phyloP scores from a whole-genome alignment of 2,797 vertebrate species.

The Melanotaenia trifasciata region DNA sequence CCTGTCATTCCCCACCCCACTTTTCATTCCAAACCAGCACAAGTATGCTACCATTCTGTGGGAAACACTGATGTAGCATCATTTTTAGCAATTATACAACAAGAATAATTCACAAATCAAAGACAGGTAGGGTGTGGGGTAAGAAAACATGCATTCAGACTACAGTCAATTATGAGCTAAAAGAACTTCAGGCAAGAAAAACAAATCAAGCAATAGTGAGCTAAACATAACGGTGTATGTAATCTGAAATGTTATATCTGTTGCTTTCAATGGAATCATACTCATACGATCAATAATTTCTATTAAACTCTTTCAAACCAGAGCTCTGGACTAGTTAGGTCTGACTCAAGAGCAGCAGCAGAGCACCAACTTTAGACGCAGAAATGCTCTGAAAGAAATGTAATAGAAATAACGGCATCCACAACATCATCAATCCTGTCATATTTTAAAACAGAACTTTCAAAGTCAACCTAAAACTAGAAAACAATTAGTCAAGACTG shows the following conservation, averaged over 20 bases:
- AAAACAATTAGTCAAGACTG: too few species aligned
- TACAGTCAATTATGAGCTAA: conserved; percentile 43
- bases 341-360: neutral
- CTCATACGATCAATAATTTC: neutral
- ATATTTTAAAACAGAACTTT: neutral
- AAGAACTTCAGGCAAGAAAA: conserved; percentile 37
- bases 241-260: conserved; percentile 21
- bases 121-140: conserved; percentile 31
- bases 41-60: neutral
- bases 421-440: neutral
- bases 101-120: conserved; percentile 48
- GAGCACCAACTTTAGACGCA: neutral
- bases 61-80: neutral
- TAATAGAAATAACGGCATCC: neutral
- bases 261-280: conserved; percentile 68
- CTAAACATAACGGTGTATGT: conserved; percentile 15
- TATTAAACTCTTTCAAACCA: neutral
- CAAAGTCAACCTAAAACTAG: neutral
- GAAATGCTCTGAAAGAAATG: neutral
- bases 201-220: conserved; percentile 34
- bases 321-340: neutral
- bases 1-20: too few species aligned
- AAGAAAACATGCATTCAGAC: conserved; percentile 73
- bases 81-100: conserved; percentile 4
- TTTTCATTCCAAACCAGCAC: neutral